phyloP scores from a whole-genome alignment of 2,113 vertebrate species.

The Phaethornis superciliosus region DNA sequence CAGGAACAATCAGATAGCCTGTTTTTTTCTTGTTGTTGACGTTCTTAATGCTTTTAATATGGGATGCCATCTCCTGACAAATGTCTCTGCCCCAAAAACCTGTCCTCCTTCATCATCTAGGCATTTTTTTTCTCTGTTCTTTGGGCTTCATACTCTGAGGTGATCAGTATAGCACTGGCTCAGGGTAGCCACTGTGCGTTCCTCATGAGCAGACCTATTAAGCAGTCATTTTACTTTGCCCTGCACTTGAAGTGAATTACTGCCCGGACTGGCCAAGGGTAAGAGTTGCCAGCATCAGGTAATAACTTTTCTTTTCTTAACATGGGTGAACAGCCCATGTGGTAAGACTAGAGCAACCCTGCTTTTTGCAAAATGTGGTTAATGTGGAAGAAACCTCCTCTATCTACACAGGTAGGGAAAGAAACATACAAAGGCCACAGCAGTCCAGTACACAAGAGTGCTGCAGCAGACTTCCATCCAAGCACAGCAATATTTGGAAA shows the following conservation, averaged over 20 bases:
- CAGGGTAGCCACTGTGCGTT: neutral
- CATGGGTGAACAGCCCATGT: neutral
- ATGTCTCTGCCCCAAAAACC: neutral
- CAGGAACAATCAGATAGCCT: neutral
- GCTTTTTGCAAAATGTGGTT: neutral
- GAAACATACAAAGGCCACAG: neutral
- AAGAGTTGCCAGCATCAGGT: accelerated
- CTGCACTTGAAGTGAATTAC: neutral
- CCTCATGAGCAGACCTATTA: neutral
- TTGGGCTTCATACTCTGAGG: neutral
- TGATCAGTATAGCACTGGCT: neutral
- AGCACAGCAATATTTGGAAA: neutral
- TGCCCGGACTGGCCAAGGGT: neutral
- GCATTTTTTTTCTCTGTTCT: neutral
- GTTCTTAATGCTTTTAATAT: neutral
- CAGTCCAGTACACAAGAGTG: accelerated
- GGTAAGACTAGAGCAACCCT: neutral
- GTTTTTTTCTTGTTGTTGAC: neutral
- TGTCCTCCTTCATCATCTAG: neutral
- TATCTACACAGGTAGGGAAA: neutral
- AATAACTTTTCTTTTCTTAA: neutral
- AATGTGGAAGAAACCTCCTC: neutral
- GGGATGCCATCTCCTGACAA: neutral
- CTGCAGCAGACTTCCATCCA: neutral
- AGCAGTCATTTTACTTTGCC: neutral